Conservation (phyloP, 2,113 vertebrate species). For the Epinephelus fuscoguttatus region DNA sequence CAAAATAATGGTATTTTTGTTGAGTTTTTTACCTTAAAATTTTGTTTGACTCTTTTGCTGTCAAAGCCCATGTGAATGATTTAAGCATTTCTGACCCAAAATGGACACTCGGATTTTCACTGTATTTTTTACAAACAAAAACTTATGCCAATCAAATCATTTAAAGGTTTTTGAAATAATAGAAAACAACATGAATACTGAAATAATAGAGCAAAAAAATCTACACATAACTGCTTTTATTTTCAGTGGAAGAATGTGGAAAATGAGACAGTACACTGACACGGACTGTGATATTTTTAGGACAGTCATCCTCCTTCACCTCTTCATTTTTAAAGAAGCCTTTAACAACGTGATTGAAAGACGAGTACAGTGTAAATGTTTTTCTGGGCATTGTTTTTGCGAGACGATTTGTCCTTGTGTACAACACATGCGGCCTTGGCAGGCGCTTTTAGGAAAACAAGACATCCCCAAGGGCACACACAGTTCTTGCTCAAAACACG, state of each 20-base stretch:
- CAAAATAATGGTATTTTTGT: too few relatives aligned
- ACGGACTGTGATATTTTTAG: neutral
- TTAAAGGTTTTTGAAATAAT: neutral
- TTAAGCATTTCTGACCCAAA: neutral
- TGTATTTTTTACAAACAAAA: neutral
- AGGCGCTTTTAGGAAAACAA: conserved; percentile 45
- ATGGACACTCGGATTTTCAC: neutral
- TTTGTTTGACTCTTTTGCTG: neutral
- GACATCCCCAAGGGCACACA: conserved; percentile 41
- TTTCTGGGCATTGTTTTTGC: conserved; percentile 38
- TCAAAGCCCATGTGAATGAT: neutral
- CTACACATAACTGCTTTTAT: neutral
- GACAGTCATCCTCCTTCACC: neutral
- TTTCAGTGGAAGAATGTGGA: neutral
- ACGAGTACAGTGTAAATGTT: neutral
- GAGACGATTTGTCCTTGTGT: conserved; percentile 22
- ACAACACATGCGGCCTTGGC: conserved; percentile 13
- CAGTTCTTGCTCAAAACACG: neutral
- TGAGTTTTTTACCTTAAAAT: too few relatives aligned
- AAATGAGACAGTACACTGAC: neutral
- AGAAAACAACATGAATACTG: too few relatives aligned
- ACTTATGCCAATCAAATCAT: neutral
- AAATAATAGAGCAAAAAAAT: too few relatives aligned
- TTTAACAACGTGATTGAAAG: neutral
- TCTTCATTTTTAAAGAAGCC: neutral